Evolutionary conservation across 2,888 invertebrate species (phyloP).

Genomic region (Andrena flavipes): DNA sequence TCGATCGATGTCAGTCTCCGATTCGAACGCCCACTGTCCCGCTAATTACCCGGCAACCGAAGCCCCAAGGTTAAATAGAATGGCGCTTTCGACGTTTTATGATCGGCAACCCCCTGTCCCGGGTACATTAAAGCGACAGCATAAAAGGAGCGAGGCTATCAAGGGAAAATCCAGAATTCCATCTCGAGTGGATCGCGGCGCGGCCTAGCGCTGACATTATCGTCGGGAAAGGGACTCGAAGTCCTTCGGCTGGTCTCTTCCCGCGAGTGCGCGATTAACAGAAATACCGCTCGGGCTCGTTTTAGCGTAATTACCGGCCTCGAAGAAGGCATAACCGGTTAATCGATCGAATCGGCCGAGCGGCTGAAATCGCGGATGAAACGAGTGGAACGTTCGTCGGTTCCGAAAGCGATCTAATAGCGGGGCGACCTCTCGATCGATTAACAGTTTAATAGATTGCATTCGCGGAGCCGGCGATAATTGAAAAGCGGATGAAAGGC

Average conservation of each 20-base stretch:
- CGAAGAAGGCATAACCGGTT: conserved; percentile 40
- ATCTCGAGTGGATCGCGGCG: not conserved
- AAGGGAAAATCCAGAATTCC: conserved; percentile 8
- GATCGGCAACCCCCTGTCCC: conserved; percentile 6
- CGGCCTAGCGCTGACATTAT: conserved; percentile 12
- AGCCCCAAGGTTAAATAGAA: conserved; percentile 33
- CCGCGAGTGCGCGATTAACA: conserved; percentile 25
- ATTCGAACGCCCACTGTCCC: conserved; percentile 23
- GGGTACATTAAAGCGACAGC: not conserved
- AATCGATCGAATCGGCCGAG: conserved; percentile 38
- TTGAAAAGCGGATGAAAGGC: conserved; percentile 22
- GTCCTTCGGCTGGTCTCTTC: conserved; percentile 34
- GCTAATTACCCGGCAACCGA: conserved; percentile 39
- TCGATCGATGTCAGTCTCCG: conserved; percentile 30
- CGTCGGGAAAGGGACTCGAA: conserved; percentile 30
- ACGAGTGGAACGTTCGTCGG: not conserved
- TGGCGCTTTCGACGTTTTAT: conserved; percentile 38
- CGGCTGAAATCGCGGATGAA: conserved; percentile 21
- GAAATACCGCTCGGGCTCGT: not conserved
- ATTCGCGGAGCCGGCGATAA: conserved; percentile 30
- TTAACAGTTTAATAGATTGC: conserved; percentile 47
- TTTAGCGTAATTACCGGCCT: conserved; percentile 35
- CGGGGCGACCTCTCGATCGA: conserved; percentile 14
- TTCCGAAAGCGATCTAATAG: conserved; percentile 26
- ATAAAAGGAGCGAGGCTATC: not conserved